Evolutionary conservation across 2,113 vertebrate genomes (phyloP).

Genomic region (Echinops telfairi): DNA sequence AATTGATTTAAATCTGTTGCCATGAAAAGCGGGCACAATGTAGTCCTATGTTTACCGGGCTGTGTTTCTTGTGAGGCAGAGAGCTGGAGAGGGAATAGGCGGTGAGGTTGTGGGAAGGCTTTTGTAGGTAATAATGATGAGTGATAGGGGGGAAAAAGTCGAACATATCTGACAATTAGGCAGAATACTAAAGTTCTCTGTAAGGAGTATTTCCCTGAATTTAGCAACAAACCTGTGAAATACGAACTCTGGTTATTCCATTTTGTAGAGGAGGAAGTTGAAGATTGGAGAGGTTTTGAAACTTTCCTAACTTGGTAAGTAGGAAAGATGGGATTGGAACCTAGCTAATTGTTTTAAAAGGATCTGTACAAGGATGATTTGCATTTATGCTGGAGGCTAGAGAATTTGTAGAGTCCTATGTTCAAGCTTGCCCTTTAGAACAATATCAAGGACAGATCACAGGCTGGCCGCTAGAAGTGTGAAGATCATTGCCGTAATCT

Average conservation of each 20-base stretch:
- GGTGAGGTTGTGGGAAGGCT: too few relatives aligned
- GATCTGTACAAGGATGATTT: neutral
- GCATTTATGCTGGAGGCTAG: conserved; percentile 11
- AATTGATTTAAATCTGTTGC: neutral
- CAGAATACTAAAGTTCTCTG: neutral
- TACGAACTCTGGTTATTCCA: neutral
- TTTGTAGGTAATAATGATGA: conserved; percentile 1
- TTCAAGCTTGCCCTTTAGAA: neutral
- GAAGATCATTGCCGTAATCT: neutral
- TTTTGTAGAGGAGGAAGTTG: conserved; percentile 13
- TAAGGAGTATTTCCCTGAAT: neutral
- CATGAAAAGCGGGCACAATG: neutral
- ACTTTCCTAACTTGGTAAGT: conserved; percentile 9
- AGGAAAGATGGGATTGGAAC: conserved; percentile 14
- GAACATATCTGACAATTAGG: conserved; percentile 1
- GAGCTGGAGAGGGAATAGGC: neutral
- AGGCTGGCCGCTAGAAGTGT: neutral
- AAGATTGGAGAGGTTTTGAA: conserved; percentile 54
- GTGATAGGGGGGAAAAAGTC: neutral
- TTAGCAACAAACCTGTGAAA: neutral
- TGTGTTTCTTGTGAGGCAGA: neutral
- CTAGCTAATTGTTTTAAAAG: conserved; percentile 4
- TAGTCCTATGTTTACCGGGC: neutral
- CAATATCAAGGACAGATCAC: neutral
- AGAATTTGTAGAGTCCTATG: neutral